A percentile compares a stretch with the other conserved stretches of the same genome.
Evolutionary conservation across 2,113 vertebrate genomes (phyloP).

Genomic region (Mustelus asterias): DNA sequence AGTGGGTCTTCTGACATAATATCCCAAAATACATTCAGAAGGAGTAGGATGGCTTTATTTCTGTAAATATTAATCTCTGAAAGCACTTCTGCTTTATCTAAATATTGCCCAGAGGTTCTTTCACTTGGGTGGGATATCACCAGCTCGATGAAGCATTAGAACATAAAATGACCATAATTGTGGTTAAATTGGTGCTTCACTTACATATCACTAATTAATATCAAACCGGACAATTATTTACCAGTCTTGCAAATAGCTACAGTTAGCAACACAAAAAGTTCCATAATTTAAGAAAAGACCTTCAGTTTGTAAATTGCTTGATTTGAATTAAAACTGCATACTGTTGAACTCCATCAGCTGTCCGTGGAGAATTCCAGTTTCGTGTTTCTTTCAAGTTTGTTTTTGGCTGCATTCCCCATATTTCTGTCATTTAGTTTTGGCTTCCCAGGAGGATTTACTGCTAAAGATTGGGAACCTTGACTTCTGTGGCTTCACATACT

Average conservation of each 20-base stretch:
- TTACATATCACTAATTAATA: background rate
- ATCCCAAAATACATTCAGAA: background rate
- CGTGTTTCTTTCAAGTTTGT: constrained; percentile 25
- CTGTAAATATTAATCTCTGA: background rate
- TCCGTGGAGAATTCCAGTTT: constrained; percentile 28
- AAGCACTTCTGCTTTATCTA: background rate
- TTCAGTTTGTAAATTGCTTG: background rate
- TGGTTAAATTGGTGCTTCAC: background rate
- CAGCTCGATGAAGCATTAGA: background rate
- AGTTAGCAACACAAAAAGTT: constrained; percentile 8
- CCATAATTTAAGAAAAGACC: background rate
- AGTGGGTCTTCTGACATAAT: background rate
- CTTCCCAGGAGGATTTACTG: constrained; percentile 28
- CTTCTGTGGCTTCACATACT: constrained; percentile 16
- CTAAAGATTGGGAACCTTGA: constrained; percentile 21
- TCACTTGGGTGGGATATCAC: background rate
- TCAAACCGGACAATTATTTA: background rate
- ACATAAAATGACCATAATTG: background rate
- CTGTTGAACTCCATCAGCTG: background rate
- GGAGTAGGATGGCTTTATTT: background rate
- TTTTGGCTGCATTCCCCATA: constrained; percentile 31
- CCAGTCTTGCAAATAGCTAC: background rate
- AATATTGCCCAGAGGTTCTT: background rate
- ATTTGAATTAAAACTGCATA: background rate
- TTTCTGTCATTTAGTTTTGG: constrained; percentile 37